These are phyloP conservation scores for Andrena fulva DNA, from an alignment of 2,888 invertebrate genomes.

Conservation along the genomic window DNA sequence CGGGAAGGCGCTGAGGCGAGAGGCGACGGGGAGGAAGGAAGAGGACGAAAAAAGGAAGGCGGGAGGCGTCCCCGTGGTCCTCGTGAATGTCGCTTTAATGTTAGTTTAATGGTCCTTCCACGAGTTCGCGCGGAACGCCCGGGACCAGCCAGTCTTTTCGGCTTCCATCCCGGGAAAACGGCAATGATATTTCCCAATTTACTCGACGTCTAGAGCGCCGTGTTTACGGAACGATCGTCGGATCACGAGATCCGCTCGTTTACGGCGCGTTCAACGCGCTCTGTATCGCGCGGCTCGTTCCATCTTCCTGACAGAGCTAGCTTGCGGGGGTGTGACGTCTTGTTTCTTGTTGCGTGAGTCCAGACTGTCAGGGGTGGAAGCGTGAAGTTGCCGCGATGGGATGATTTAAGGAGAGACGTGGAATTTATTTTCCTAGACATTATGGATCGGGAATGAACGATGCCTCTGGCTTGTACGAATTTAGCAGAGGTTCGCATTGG, in stretches of 20 bases:
- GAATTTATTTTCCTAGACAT: background rate
- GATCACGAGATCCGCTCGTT: conserved; percentile 71
- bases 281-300: conserved; percentile 22
- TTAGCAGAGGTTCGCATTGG: too few relatives aligned
- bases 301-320: conserved; percentile 62
- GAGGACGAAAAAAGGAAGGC: conserved; percentile 10
- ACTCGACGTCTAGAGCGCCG: conserved; percentile 13
- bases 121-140: conserved; percentile 19
- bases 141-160: conserved; percentile 7
- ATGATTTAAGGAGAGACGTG: conserved; percentile 4
- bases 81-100: conserved; percentile 63
- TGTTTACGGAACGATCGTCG: conserved; percentile 60
- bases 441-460: background rate
- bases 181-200: conserved; percentile 17
- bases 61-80: conserved; percentile 31
- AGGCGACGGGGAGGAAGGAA: conserved; percentile 8
- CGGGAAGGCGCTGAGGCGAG: conserved; percentile 6
- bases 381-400: conserved; percentile 2
- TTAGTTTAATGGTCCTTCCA: conserved; percentile 41
- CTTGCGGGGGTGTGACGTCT: conserved; percentile 43
- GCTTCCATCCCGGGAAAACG: conserved; percentile 20
- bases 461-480: too few relatives aligned
- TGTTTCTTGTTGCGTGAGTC: conserved; percentile 56
- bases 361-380: conserved; percentile 24
- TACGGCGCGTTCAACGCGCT: conserved; percentile 48